Evolutionary conservation across 2,797 vertebrate genomes (phyloP).

Genomic region (Danionella dracula): DNA sequence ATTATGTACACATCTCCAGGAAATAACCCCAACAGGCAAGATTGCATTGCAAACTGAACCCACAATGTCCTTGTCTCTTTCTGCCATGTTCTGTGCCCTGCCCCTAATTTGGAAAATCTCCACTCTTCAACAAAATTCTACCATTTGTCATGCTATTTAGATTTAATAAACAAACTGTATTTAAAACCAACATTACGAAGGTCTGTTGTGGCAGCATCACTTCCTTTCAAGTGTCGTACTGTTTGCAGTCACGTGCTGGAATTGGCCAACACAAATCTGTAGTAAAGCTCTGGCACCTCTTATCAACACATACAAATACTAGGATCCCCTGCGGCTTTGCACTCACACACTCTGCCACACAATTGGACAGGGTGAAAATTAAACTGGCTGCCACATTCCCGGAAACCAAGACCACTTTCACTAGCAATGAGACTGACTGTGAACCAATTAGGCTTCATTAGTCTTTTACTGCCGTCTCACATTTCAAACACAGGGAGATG

Average conservation of each 20-base stretch:
- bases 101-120: background rate
- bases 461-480: slow-evolving; percentile 31
- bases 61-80: background rate
- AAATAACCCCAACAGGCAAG: background rate
- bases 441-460: slow-evolving; percentile 65
- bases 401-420: slow-evolving; percentile 56
- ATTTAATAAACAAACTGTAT: background rate
- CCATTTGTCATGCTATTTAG: background rate
- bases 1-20: background rate
- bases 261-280: slow-evolving; percentile 27
- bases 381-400: slow-evolving; percentile 58
- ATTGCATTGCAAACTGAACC: background rate
- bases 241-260: slow-evolving; percentile 17
- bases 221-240: background rate
- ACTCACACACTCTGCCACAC: slow-evolving; percentile 31
- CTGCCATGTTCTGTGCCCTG: background rate
- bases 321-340: slow-evolving; percentile 27
- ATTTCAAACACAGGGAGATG: background rate
- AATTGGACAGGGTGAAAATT: slow-evolving; percentile 46
- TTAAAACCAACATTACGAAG: slow-evolving; percentile 2
- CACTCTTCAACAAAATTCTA: background rate
- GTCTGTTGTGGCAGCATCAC: background rate
- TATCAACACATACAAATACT: slow-evolving; percentile 41
- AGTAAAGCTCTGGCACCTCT: slow-evolving; percentile 46
- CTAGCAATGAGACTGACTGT: slow-evolving; percentile 49